Evolutionary conservation across 2,113 vertebrate genomes (phyloP).

Genomic region (Probosciger aterrimus): DNA sequence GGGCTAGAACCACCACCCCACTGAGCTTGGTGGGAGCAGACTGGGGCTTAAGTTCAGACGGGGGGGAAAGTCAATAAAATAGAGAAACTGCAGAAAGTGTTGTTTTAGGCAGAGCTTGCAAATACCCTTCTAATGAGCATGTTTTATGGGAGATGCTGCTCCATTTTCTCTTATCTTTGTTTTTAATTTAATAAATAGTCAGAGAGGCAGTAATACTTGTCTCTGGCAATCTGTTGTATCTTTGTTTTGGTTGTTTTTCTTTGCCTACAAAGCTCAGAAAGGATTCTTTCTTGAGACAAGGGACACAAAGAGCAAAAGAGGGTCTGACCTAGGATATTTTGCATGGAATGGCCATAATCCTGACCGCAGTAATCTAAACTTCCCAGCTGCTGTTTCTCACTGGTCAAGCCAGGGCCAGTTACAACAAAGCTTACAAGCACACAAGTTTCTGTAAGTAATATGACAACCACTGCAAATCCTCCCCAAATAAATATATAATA

Average conservation of each 20-base stretch:
- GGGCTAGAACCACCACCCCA: not conserved
- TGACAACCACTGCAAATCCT: not conserved
- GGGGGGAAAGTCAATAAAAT: not conserved
- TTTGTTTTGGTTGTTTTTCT: not conserved
- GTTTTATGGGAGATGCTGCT: not conserved
- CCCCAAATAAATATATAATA: not conserved
- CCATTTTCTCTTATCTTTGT: not conserved
- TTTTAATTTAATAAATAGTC: constrained; percentile 53
- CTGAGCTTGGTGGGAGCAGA: accelerated
- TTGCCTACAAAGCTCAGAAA: constrained; percentile 19
- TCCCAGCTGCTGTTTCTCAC: not conserved
- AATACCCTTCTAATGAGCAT: constrained; percentile 5
- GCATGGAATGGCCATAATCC: not conserved
- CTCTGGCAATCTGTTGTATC: not conserved
- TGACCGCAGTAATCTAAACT: not conserved
- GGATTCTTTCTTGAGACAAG: constrained; percentile 28
- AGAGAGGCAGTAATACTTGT: constrained; percentile 17
- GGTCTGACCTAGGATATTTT: not conserved
- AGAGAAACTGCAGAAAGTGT: not conserved
- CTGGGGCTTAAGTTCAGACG: not conserved
- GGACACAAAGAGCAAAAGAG: not conserved
- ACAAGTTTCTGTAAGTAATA: not conserved
- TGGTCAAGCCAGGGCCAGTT: not conserved
- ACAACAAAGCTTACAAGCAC: not conserved
- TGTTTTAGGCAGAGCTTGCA: constrained; percentile 19